Evolutionary conservation across 2,888 invertebrate species (phyloP).

Genomic region (Cephus pygmeus): DNA sequence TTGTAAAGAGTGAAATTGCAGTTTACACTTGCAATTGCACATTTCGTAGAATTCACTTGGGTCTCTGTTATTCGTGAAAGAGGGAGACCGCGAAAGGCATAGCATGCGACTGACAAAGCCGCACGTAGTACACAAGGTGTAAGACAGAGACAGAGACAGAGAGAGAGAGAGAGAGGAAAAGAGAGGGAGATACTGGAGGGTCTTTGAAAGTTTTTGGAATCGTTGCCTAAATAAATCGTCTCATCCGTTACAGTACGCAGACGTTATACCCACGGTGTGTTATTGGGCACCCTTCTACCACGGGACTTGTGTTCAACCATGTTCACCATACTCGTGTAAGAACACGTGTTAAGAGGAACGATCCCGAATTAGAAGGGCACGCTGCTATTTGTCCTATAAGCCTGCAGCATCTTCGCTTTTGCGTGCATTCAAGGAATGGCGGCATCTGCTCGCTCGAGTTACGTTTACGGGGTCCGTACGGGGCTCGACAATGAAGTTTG

Average conservation of each 20-base stretch:
- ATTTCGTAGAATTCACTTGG: not conserved
- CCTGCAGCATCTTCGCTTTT: slow-evolving; percentile 19
- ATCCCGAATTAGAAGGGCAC: slow-evolving; percentile 29
- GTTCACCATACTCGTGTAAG: not conserved
- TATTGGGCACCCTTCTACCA: slow-evolving; percentile 17
- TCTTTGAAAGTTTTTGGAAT: slow-evolving; percentile 23
- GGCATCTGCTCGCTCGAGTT: slow-evolving; percentile 22
- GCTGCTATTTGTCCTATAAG: not conserved
- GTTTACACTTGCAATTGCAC: not conserved
- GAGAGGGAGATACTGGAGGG: too few relatives aligned
- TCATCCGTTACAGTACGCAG: slow-evolving; percentile 17
- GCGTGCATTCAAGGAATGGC: slow-evolving; percentile 26
- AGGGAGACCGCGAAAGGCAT: not conserved
- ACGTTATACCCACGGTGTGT: not conserved
- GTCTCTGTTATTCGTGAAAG: slow-evolving; percentile 8
- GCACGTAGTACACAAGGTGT: not conserved
- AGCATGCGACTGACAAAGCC: too few relatives aligned
- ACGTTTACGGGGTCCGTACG: too few relatives aligned
- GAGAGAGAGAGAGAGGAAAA: not conserved
- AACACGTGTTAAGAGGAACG: slow-evolving; percentile 24
- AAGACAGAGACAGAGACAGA: not conserved
- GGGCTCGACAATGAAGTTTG: too few relatives aligned
- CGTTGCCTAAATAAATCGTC: slow-evolving; percentile 27
- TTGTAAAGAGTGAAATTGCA: too few relatives aligned
- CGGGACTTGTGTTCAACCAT: slow-evolving; percentile 21